Conservation (phyloP, 1,140 invertebrate genomes). For the Caenorhabditis inopinata region DNA sequence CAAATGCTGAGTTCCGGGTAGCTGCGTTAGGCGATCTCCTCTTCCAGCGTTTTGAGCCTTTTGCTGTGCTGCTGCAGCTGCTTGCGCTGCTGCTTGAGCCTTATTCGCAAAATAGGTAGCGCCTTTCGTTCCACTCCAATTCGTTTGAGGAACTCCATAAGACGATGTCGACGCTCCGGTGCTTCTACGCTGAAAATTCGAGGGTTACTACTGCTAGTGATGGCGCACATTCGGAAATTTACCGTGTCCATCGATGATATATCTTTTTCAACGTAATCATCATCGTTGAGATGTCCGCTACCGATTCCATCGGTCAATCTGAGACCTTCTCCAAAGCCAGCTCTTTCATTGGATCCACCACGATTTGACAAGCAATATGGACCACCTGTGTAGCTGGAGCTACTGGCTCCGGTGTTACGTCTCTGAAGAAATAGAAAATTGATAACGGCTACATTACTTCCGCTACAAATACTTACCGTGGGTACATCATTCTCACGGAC, state of each 20-base stretch:
- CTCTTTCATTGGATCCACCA: neutral
- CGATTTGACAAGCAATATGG: neutral
- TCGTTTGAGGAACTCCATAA: neutral
- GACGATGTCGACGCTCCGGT: neutral
- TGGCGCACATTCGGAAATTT: too few species aligned
- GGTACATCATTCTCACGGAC: neutral
- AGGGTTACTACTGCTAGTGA: too few species aligned
- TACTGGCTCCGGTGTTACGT: neutral
- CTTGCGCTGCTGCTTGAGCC: neutral
- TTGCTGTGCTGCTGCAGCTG: neutral
- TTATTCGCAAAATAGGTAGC: neutral
- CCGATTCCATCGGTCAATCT: neutral
- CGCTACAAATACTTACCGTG: neutral
- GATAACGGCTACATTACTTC: too few species aligned
- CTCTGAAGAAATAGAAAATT: too few species aligned
- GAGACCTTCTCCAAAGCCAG: neutral
- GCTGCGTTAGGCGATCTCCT: neutral
- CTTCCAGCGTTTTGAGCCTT: neutral
- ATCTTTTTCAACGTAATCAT: neutral
- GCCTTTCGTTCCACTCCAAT: neutral
- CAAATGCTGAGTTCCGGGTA: neutral
- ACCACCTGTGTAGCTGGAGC: neutral
- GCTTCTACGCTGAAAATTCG: slow-evolving; percentile 19
- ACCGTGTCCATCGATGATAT: neutral
- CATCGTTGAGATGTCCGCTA: neutral